Evolutionary conservation across 2,888 invertebrate genomes (phyloP), one percentile per base, ranked within the genome.

Genomic region (Xylophagus ater): DNA sequence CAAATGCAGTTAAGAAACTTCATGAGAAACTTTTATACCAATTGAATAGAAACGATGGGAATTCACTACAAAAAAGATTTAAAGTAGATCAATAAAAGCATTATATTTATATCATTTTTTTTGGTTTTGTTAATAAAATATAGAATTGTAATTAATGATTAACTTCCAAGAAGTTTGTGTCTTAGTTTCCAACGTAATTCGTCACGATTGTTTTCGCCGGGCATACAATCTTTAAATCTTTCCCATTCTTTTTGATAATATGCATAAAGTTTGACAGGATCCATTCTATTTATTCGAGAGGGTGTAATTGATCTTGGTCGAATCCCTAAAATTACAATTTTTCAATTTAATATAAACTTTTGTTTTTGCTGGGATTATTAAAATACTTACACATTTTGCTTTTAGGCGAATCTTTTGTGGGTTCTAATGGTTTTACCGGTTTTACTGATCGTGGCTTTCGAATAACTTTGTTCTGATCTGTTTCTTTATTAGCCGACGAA

Each of bases 1-100:
- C 81, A 47, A 73, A 76, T 30, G 94, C 96, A 1, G 77, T 87
- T 1, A 81, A 90, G 53, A 73, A 73, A 55, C 76, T 97, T 47
- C 90, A 96, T 66, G 76, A 83, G 34, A 79, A 75, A 55, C 57
- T 90, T 45, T 58, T 90, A 10, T 73, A 65, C 41, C 76, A 81
- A 48, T 62, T 87, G 9, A 70, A 86, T 58, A 71, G 78, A 34
- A 67, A 70, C 35, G 74, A 77, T 51, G 60, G 53, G 10, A 49
- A 43, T 14, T 60, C 62, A 47, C 52, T 72, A 12, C 42, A 45
- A 42, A 49, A 50, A 9, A 71, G 72, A 57, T 81, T 73, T 54
- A 76, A 71, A 62, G 43, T 79, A 35, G 71, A 71, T 69, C 81
- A 81, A 67, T 56, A 68, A 13, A 71, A 66, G 26, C 12, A 26